These are phyloP conservation scores for Machimus atricapillus DNA, from an alignment of 2,888 invertebrate genomes.

Conservation along the genomic window DNA sequence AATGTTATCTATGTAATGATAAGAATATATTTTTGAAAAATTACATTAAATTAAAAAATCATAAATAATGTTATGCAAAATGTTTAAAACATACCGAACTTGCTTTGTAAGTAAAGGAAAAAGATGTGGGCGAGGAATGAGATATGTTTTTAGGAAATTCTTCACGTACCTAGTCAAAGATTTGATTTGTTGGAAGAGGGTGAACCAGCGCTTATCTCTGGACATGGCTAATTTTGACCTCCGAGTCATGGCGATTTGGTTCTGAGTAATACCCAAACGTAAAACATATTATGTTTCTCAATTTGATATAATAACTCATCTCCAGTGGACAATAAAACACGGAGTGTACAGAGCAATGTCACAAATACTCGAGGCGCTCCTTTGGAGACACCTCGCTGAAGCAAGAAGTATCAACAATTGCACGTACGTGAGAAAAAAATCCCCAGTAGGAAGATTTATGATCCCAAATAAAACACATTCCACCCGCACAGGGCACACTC, in stretches of 20 bases:
- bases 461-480: constrained; percentile 35
- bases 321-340: constrained; percentile 25
- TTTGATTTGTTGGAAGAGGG: background rate
- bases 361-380: background rate
- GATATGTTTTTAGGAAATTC: background rate
- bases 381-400: constrained; percentile 24
- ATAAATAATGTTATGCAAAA: background rate
- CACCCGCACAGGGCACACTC: background rate
- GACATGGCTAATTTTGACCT: background rate
- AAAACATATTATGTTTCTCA: constrained; percentile 17
- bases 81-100: background rate
- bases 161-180: background rate
- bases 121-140: background rate
- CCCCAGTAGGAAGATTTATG: constrained; percentile 41
- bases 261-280: background rate
- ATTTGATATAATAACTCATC: constrained; percentile 40
- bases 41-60: no score
- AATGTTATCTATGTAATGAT: no score
- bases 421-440: constrained; percentile 34
- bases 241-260: background rate
- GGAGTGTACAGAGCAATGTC: background rate
- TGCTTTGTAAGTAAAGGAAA: background rate
- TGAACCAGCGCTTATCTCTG: background rate
- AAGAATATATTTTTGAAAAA: no score
- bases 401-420: constrained; percentile 35